Percentiles rank a stretch among this genome's conserved stretches.
Conservation (phyloP, 2,888 invertebrate species). For the Epistrophella euchroma region DNA sequence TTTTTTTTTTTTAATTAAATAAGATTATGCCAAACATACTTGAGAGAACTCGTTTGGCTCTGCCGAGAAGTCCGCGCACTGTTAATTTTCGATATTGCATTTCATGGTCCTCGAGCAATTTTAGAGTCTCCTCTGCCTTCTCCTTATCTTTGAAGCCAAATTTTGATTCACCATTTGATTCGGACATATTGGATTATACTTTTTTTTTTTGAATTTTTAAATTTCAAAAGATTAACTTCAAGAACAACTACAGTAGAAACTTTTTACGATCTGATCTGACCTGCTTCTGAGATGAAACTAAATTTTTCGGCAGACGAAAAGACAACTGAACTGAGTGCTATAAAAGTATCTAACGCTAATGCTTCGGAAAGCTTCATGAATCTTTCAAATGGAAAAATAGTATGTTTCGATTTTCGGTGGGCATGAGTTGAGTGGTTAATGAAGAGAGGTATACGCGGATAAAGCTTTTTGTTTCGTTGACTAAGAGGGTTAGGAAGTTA, state of each 20-base stretch:
- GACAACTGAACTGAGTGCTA: constrained; percentile 36
- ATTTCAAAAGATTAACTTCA: not conserved
- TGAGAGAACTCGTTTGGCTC: constrained; percentile 85
- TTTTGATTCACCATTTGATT: constrained; percentile 85
- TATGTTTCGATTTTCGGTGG: constrained; percentile 32
- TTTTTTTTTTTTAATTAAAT: not conserved
- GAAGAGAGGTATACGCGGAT: constrained; percentile 25
- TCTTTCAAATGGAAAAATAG: constrained; percentile 12
- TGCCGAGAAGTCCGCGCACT: constrained; percentile 86
- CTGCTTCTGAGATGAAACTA: constrained; percentile 65
- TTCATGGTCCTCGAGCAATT: constrained; percentile 87
- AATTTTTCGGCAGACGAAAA: constrained; percentile 51
- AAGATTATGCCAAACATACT: constrained; percentile 79
- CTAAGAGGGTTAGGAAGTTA: constrained; percentile 43
- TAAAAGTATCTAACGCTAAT: constrained; percentile 50
- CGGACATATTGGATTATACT: constrained; percentile 64
- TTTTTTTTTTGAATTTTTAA: not conserved
- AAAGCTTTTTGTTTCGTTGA: constrained; percentile 39
- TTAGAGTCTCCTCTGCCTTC: constrained; percentile 88
- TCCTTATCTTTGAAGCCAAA: constrained; percentile 90
- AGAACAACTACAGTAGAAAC: too few species aligned
- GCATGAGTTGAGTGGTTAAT: not conserved
- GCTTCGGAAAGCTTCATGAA: constrained; percentile 45
- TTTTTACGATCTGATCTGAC: constrained; percentile 42
- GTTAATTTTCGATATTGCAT: constrained; percentile 87